Evolutionary conservation across 2,888 invertebrate species (phyloP), one percentile per base, ranked within the genome.

Genomic region (Oxycera nigricornis): DNA sequence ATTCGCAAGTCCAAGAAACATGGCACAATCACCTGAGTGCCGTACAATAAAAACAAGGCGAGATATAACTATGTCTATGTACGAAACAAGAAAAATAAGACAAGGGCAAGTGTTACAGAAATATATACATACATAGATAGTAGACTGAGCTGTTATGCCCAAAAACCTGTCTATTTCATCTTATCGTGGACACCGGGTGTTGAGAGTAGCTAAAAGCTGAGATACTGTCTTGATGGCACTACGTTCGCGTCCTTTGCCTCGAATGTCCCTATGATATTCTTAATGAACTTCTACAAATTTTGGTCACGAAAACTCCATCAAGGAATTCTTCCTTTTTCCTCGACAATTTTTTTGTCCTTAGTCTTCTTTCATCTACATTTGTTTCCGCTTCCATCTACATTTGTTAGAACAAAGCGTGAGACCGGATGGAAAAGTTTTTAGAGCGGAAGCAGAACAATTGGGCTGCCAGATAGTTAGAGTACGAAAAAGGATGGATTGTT

Each of bases 241-340:
- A 70, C 55, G 52, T 65, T 11, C 24, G 52, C 70, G 70, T 30
- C 22, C 70, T 65, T 24, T 55, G 70, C 35, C 55, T 22, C 70
- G 24, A 52, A 52, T 59, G 57, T 72, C 61, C 41, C 46, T 31
- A 30, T 28, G 57, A 72, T 61, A 50, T 57, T 62, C 62, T 61
- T 76, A 76, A 76, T 76, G 74, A 76, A 73, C 74, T 76, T 50
- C 73, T 76, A 74, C 62, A 73, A 68, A 76, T 76, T 76, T 76
- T 74, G 57, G 74, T 76, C 76, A 76, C 76, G 76, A 74, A 76
- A 73, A 70, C 39, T 73, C 73, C 74, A 76, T 76, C 74, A 76
- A 76, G 73, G 62, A 74, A 70, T 76, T 76, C 65, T 41, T 65
- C 41, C 41, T 61, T 30, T 61, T 61, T 31, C 20, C 26, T 65